Evolutionary conservation across 1,140 invertebrate genomes (phyloP), one percentile per base, ranked within the genome.

Genomic region (Berghia stephanieae): DNA sequence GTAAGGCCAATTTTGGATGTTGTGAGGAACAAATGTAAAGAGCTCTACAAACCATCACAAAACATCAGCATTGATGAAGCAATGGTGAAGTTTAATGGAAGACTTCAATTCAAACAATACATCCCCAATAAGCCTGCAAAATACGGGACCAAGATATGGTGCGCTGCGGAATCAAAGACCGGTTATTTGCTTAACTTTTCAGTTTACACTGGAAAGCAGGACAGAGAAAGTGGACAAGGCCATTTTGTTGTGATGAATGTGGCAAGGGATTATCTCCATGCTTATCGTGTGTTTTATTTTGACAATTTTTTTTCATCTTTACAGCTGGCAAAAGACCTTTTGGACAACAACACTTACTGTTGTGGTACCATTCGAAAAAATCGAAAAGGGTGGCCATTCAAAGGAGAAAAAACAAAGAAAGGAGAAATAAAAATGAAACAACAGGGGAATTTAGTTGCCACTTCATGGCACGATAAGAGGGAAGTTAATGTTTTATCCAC

Each of bases 81-180:
- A n/a, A n/a, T n/a, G n/a, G n/a, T n/a, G n/a, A n/a, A n/a, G n/a
- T n/a, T n/a, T n/a, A n/a, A n/a, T n/a, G n/a, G n/a, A n/a, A n/a
- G n/a, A n/a, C n/a, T 88, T 80, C 81, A 80, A 76, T 85, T 88
- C 70, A 88, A 89, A 82, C 89, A 90, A 78, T 90, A 91, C 78
- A 72, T 84, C 60, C 85, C 82, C 40, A 79, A 85, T 44, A 89
- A 89, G 70, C 87, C 90, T n/a, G 82, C 87, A 73, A 91, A 90
- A 79, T 88, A 87, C 84, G 88, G 87, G 21, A 88, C 88, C 21
- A 91, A 89, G 83, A 81, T 90, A 74, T 90, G 78, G 76, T 66
- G 68, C 43, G 10, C 78, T 0, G 78, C 76, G 44, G 79, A 83
- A 38, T 46, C 52, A n/a, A 31, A 13, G 31, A 75, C 73, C 40